Percentiles rank a stretch among this genome's conserved stretches.
phyloP scores from a whole-genome alignment of 2,113 vertebrate species.

The Oreochromis tanganicae region DNA sequence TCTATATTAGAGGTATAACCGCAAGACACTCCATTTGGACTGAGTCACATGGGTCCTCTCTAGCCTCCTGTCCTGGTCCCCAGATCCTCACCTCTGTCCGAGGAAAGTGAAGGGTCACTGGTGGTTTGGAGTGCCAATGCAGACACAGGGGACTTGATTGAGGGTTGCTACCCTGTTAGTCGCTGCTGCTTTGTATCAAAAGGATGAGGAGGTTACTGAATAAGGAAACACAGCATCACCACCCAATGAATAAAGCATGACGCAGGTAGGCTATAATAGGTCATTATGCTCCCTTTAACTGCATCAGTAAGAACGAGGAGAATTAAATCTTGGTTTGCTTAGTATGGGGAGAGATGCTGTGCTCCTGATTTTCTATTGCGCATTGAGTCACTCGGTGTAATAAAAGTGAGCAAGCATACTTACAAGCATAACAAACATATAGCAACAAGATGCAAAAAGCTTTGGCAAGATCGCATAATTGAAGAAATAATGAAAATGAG shows the following conservation, averaged over 20 bases:
- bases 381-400: neutral
- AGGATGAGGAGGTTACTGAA: constrained; percentile 50
- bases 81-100: constrained; percentile 44
- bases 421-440: neutral
- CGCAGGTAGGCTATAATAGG: constrained; percentile 60
- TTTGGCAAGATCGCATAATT: neutral
- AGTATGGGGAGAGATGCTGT: neutral
- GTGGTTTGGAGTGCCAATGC: constrained; percentile 11
- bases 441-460: neutral
- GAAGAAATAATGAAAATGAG: neutral
- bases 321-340: constrained; percentile 16
- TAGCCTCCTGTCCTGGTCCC: constrained; percentile 37
- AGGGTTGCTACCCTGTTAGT: constrained; percentile 26
- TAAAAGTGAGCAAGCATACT: neutral
- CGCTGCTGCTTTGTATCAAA: constrained; percentile 41
- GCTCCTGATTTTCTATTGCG: neutral
- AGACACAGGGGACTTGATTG: constrained; percentile 26
- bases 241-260: constrained; percentile 70
- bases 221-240: constrained; percentile 41
- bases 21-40: constrained; percentile 91
- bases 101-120: constrained; percentile 53
- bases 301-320: constrained; percentile 52
- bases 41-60: constrained; percentile 79
- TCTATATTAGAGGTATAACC: constrained; percentile 97
- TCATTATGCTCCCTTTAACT: constrained; percentile 55